phyloP scores from a whole-genome alignment of 2,113 vertebrate genomes.

The Proteles cristata region DNA sequence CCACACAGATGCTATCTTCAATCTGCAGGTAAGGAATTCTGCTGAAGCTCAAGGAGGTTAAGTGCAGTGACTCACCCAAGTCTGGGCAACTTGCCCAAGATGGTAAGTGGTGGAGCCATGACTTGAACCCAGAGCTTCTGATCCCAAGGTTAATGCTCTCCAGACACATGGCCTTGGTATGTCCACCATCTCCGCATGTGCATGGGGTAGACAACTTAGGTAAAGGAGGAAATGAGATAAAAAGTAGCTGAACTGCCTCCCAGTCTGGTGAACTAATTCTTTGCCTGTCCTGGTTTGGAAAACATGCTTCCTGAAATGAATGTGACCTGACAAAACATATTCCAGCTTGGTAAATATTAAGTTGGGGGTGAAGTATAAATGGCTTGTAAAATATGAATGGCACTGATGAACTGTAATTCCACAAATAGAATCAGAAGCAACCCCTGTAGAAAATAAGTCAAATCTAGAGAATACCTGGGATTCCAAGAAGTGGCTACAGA shows the following conservation, averaged over 20 bases:
- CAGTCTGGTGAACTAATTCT: background rate
- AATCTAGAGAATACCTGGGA: slow-evolving; percentile 81
- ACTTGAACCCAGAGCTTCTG: slow-evolving; percentile 17
- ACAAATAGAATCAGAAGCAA: slow-evolving; percentile 50
- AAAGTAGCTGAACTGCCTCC: background rate
- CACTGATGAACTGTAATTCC: slow-evolving; percentile 63
- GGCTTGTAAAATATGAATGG: background rate
- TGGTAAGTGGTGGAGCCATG: background rate
- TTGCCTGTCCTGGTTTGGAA: background rate
- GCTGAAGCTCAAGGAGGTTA: background rate
- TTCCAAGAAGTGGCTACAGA: slow-evolving; percentile 88
- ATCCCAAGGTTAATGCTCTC: background rate
- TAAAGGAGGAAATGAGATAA: background rate
- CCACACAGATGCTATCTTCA: background rate
- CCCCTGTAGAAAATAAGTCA: background rate
- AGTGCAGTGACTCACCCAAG: background rate
- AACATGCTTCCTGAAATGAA: background rate
- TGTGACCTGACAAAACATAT: background rate
- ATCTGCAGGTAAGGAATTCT: background rate
- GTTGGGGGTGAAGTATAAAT: background rate
- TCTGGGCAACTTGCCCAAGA: background rate
- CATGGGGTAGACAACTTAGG: background rate
- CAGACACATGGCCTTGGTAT: background rate
- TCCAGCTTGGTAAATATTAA: background rate
- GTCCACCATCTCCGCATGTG: background rate